phyloP scores from a whole-genome alignment of 2,888 invertebrate species.

The Ophioninae sp. region DNA sequence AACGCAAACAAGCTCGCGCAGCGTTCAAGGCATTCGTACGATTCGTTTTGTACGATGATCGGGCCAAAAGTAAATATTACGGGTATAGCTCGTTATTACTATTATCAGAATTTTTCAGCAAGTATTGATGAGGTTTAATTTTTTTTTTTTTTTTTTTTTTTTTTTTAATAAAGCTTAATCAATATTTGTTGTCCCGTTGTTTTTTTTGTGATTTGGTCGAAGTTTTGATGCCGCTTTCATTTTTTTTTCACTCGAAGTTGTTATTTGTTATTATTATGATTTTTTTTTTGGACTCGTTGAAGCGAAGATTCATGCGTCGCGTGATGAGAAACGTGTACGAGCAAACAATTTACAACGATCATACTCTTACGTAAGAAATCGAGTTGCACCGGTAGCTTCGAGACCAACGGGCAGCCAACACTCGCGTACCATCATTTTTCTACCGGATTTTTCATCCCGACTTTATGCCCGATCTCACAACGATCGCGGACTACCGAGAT shows the following conservation, averaged over 20 bases:
- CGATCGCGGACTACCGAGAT: conserved; percentile 25
- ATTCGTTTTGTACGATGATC: too few relatives aligned
- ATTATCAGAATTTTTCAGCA: too few relatives aligned
- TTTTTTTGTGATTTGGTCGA: too few relatives aligned
- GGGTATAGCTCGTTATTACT: too few relatives aligned
- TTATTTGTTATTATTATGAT: neutral
- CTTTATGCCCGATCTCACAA: conserved; percentile 29
- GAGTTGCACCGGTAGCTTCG: conserved; percentile 46
- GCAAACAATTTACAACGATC: conserved; percentile 19
- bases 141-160: too few relatives aligned
- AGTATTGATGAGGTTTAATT: too few relatives aligned
- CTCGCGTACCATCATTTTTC: conserved; percentile 14
- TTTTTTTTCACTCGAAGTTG: neutral
- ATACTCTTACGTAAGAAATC: conserved; percentile 56
- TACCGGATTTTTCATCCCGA: neutral
- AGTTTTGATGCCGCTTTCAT: neutral
- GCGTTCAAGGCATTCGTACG: too few relatives aligned
- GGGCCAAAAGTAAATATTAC: too few relatives aligned
- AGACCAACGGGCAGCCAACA: conserved; percentile 29
- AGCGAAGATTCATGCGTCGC: conserved; percentile 7
- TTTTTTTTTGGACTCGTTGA: neutral
- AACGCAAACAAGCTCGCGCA: too few relatives aligned
- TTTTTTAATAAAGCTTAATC: too few relatives aligned
- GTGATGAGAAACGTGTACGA: neutral
- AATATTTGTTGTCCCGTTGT: too few relatives aligned